Percentiles rank a stretch among this genome's conserved stretches.
Conservation (phyloP, 2,113 vertebrate genomes). For the Passerina amoena region DNA sequence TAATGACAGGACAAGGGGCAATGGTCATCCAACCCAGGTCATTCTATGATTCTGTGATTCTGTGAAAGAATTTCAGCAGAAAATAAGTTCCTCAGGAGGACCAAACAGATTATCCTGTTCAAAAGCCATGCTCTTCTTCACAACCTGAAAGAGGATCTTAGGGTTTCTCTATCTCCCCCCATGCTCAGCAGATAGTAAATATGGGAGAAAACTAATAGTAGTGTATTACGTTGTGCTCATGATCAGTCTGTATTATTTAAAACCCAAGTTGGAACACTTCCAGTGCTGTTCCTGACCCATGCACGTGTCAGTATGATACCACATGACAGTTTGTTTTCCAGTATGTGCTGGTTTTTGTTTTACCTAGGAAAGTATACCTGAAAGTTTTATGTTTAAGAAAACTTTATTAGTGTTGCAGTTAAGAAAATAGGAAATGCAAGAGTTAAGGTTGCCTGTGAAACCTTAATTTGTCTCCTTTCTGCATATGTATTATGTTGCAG, state of each 20-base stretch:
- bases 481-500: constrained; percentile 51
- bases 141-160: neutral
- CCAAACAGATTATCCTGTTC: neutral
- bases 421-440: constrained; percentile 38
- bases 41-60: neutral
- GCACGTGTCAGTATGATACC: neutral
- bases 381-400: neutral
- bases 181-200: neutral
- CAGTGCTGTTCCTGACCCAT: neutral
- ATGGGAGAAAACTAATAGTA: neutral
- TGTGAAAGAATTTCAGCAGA: neutral
- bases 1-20: neutral
- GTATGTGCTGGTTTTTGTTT: neutral
- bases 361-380: neutral
- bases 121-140: neutral
- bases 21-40: neutral
- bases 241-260: neutral
- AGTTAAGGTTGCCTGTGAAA: constrained; percentile 56
- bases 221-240: neutral
- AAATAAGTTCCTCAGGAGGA: neutral
- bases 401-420: neutral
- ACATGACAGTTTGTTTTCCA: neutral
- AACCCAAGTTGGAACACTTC: neutral
- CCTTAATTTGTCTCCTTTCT: constrained; percentile 52
- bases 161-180: neutral